Base-by-base conservation (phyloP, 2,797 vertebrate genomes). In the Thripadectes ignobilis region DNA sequence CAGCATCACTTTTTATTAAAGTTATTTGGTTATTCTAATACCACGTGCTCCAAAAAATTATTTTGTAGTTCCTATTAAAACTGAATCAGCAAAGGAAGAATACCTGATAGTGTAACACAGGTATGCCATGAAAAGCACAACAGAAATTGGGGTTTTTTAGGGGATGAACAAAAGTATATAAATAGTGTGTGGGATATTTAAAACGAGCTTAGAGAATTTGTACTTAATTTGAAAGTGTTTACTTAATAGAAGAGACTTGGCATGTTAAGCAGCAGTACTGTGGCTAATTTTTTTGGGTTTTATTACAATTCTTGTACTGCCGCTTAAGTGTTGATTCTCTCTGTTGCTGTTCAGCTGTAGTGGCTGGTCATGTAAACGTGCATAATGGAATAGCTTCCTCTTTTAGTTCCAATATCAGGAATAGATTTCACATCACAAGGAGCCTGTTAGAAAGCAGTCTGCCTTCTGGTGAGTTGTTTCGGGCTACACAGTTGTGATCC, bases 1-100 rank as follows among this genome's bases (percentile, higher is more conserved):
- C 91, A 93, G 62, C 68, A 77, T 93, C 93, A 87, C 71, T 97
- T 97, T 97, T 94, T 97, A 97, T 97, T 96, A 94, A 96, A 94
- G 75, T 58, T 85, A 7, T 86, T 96, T 92, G 85, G 80, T 94
- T 96, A 68, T 72, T 95, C 85, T 92, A 82, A 76, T 85, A 74
- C 16, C 9, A 92, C 27, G 21, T 88, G 34, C 93, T 95, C 49
- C 90, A 89, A 89, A 90, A 92, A 58, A 62, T 85, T 95, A 68
- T 95, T 96, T 94, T 94, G 49, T 45, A 69, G 58, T 78, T n/a
- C 69, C 32, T 14, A 34, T 89, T 48, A 85, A 73, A 82, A 83
- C 65, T 46, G 66, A 83, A 82, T 76, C 48, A 76, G 38, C 30
- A 85, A 77, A 61, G 90, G 79, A 86, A 90, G 85, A 92, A 81